A percentile compares a stretch with the other conserved stretches of the same genome.
Conservation (phyloP, 2,113 vertebrate genomes). For the Panthera leo region DNA sequence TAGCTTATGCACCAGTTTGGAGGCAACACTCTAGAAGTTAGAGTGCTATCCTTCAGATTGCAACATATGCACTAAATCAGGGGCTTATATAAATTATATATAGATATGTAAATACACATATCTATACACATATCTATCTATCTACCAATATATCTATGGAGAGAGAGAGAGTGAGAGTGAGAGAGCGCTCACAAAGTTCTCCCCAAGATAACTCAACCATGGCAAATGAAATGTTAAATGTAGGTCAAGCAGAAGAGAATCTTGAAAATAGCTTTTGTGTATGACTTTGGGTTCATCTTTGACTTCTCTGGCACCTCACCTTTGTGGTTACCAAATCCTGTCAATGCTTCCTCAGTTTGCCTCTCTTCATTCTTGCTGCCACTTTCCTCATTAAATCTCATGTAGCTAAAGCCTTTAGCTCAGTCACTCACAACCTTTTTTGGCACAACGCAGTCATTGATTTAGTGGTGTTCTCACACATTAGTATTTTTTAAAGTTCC, state of each 20-base stretch:
- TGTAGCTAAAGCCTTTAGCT: neutral
- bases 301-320: neutral
- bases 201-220: neutral
- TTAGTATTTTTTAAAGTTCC: neutral
- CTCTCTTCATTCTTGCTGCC: neutral
- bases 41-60: neutral
- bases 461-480: neutral
- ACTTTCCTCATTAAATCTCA: neutral
- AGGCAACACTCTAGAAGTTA: neutral
- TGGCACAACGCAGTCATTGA: neutral
- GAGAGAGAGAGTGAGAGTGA: neutral
- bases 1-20: neutral
- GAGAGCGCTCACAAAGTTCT: neutral
- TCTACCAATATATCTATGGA: too few relatives aligned
- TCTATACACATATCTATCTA: neutral
- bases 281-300: neutral
- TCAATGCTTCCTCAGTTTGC: neutral
- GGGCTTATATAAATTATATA: neutral
- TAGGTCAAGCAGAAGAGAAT: neutral
- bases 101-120: neutral
- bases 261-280: neutral
- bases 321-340: neutral
- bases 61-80: neutral
- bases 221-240: neutral
- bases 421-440: neutral